Conservation (phyloP, 1,140 invertebrate species). For the Drosophila sulfurigaster region DNA sequence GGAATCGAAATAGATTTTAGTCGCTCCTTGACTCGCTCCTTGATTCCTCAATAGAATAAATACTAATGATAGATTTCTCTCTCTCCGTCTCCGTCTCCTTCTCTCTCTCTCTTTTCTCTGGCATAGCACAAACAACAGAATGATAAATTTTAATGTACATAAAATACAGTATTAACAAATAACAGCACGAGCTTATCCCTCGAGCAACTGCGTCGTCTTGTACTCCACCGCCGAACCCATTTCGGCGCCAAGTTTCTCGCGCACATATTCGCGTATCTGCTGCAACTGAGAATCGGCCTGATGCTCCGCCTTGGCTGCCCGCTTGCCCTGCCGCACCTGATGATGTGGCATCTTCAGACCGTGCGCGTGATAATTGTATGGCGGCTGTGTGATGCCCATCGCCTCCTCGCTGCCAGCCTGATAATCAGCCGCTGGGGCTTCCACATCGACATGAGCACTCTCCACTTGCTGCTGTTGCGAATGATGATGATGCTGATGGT, state of each 20-base stretch:
- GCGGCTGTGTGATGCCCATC: slow-evolving; percentile 60
- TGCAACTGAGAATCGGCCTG: slow-evolving; percentile 57
- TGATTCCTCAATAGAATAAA: slow-evolving; percentile 44
- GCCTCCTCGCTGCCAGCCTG: slow-evolving; percentile 24
- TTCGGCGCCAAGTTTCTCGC: slow-evolving; percentile 75
- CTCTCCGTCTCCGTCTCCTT: background rate
- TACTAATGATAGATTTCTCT: slow-evolving; percentile 45
- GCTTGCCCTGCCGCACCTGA: slow-evolving; percentile 56
- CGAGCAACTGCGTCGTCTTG: slow-evolving; percentile 76
- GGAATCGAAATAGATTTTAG: slow-evolving; percentile 7
- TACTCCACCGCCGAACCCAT: slow-evolving; percentile 78
- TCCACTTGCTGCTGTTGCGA: slow-evolving; percentile 46
- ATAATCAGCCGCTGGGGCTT: slow-evolving; percentile 32
- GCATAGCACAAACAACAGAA: slow-evolving; percentile 28
- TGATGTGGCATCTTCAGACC: slow-evolving; percentile 43
- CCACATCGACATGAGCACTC: slow-evolving; percentile 22
- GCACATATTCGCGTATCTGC: slow-evolving; percentile 77
- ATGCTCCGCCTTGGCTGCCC: slow-evolving; percentile 51
- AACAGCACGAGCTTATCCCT: slow-evolving; percentile 52
- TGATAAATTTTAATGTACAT: slow-evolving; percentile 14
- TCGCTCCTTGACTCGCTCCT: background rate
- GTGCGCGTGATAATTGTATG: slow-evolving; percentile 82
- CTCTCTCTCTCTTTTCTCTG: slow-evolving; percentile 2
- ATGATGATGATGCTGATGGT: slow-evolving; percentile 37
- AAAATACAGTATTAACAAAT: slow-evolving; percentile 45